phyloP scores from a whole-genome alignment of 2,113 vertebrate genomes.

The Triplophysa tibetana region DNA sequence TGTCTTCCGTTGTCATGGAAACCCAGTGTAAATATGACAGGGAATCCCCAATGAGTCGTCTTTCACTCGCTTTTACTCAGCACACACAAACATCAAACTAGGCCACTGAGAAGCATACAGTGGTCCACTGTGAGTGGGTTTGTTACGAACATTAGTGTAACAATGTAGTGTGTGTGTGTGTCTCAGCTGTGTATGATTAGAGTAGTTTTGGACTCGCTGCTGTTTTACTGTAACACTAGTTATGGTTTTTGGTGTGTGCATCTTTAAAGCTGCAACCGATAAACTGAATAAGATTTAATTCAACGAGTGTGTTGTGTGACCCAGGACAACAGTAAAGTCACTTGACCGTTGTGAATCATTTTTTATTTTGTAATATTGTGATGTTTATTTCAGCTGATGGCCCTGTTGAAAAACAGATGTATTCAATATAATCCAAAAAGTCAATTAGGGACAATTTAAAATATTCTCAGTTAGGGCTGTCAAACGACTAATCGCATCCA shows the following conservation, averaged over 20 bases:
- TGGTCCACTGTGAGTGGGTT: conserved; percentile 33
- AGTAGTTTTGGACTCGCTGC: conserved; percentile 19
- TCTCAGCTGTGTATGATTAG: conserved; percentile 43
- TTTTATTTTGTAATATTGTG: too few species aligned
- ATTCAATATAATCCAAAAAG: too few species aligned
- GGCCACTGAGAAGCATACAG: conserved; percentile 15
- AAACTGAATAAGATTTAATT: too few species aligned
- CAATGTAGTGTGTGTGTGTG: neutral
- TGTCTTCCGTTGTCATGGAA: conserved; percentile 41
- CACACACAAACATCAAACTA: conserved; percentile 52
- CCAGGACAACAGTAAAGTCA: too few species aligned
- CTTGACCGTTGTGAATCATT: too few species aligned
- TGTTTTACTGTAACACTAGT: conserved; percentile 16
- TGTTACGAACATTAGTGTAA: conserved; percentile 18
- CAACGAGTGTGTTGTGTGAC: too few species aligned
- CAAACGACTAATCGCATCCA: too few species aligned
- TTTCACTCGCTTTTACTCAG: conserved; percentile 2
- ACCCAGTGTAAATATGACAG: conserved; percentile 37
- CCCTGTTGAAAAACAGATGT: too few species aligned
- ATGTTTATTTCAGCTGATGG: too few species aligned
- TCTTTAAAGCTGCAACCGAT: neutral
- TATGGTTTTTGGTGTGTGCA: conserved; percentile 7
- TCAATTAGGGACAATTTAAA: too few species aligned
- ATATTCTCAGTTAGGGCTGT: too few species aligned
- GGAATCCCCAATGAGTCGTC: conserved; percentile 40